Conservation (phyloP, 1,140 invertebrate species). For the Bombus waltoni region DNA sequence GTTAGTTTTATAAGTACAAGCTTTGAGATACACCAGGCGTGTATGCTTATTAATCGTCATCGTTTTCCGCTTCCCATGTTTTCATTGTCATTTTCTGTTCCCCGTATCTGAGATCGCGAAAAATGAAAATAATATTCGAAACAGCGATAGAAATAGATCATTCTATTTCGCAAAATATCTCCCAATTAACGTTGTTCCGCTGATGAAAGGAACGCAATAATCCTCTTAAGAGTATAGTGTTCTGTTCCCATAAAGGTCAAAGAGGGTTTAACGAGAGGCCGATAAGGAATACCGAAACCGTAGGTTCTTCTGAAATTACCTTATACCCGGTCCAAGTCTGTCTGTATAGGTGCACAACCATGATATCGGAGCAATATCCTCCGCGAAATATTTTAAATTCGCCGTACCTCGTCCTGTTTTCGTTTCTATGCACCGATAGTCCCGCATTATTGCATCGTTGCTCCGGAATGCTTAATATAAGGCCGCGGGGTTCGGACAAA, state of each 20-base stretch:
- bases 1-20: too few species aligned
- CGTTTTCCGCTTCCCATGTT: too few species aligned
- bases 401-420: slow-evolving; percentile 68
- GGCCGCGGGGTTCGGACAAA: slow-evolving; percentile 70
- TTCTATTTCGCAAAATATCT: background rate
- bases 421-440: slow-evolving; percentile 77
- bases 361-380: slow-evolving; percentile 72
- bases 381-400: slow-evolving; percentile 77
- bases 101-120: too few species aligned
- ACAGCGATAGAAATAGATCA: background rate
- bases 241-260: slow-evolving; percentile 49
- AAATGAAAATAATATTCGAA: background rate
- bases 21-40: too few species aligned
- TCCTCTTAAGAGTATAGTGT: slow-evolving; percentile 34
- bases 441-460: slow-evolving; percentile 77
- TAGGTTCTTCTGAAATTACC: slow-evolving; percentile 59
- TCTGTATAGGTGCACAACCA: slow-evolving; percentile 48
- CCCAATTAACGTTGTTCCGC: slow-evolving; percentile 29
- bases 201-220: slow-evolving; percentile 60
- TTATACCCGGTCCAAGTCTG: slow-evolving; percentile 4
- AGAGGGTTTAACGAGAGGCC: slow-evolving; percentile 46
- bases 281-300: slow-evolving; percentile 58
- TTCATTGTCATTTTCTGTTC: too few species aligned
- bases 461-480: slow-evolving; percentile 81
- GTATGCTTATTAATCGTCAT: too few species aligned